Base-by-base conservation (phyloP, 2,797 vertebrate genomes). In the Lateolabrax maculatus region DNA sequence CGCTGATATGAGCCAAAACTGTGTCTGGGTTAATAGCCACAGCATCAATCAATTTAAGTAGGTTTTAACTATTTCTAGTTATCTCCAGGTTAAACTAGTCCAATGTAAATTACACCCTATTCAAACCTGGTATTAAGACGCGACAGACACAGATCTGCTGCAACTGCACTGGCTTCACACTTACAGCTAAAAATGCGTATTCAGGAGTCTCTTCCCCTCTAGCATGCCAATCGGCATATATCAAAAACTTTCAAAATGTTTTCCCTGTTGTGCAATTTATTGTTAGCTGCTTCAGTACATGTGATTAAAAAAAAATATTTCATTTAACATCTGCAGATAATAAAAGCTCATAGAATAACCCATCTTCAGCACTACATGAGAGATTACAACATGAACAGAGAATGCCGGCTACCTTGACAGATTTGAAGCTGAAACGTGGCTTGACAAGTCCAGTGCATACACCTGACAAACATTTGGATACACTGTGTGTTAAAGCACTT, bases 81-180 rank as follows among this genome's bases (percentile, higher is more conserved):
- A 61, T 69, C 62, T 67, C 53, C 57, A 79, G 66, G 41, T 72
- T 57, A 49, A 77, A 68, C 23, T 60, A 69, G 9, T 72, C 56
- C 43, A 73, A 36, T 72, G 62, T 70, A 63, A 80, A 79, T 65
- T 36, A 57, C 13, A n/a, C 51, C 81, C 29, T n/a, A 68, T 84
- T 83, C 80, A 87, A 86, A 83, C 86, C 86, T 86, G 79, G 82
- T 77, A 79, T 88, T 89, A 87, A 84, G 51, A 88, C 79, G 77
- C 41, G 39, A 57, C 18, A 58, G 31, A 55, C 37, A 79, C 66
- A 63, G 4, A 74, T 67, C 49, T 72, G 60, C 48, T 78, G 77
- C 29, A 65, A 21, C 41, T 80, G 62, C 44, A 78, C 9, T 60
- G 6, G n/a, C 25, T 55, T 73, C 61, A 31, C 3, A 63, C 25